These are phyloP conservation scores for Metaphire vulgaris DNA, from an alignment of 1,140 invertebrate genomes.

Conservation along the genomic window DNA sequence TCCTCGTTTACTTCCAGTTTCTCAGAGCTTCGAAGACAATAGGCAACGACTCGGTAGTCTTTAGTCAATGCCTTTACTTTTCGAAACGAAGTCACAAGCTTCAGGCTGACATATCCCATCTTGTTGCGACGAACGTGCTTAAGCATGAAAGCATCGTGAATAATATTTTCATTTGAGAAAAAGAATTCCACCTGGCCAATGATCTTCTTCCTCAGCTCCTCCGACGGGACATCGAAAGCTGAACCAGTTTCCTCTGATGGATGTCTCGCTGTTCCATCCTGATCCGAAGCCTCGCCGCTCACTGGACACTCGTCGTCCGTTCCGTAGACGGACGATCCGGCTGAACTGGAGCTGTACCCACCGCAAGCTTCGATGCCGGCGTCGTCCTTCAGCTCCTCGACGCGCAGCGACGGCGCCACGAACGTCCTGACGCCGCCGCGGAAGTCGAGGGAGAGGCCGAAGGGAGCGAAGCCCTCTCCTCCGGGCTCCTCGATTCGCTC, in stretches of 20 bases:
- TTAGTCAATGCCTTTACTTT: conserved; percentile 72
- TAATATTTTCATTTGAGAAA: background rate
- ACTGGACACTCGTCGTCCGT: background rate
- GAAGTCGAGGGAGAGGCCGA: background rate
- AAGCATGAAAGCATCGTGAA: conserved; percentile 76
- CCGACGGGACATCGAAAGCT: background rate
- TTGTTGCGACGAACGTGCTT: conserved; percentile 91
- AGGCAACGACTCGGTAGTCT: conserved; percentile 84
- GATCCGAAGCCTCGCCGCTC: background rate
- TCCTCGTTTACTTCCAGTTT: conserved; percentile 82
- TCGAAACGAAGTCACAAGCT: conserved; percentile 78
- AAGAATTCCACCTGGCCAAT: conserved; percentile 3
- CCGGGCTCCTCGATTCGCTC: background rate
- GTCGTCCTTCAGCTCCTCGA: background rate
- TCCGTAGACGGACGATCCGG: background rate
- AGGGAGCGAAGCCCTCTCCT: background rate
- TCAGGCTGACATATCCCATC: conserved; percentile 87
- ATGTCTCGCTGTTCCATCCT: background rate
- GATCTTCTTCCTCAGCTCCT: conserved; percentile 10
- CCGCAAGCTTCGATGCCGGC: background rate
- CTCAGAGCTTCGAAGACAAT: conserved; percentile 66
- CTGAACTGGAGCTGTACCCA: background rate
- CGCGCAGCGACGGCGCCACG: background rate
- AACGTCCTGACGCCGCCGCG: background rate
- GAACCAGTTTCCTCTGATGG: background rate